Conservation (phyloP, 2,113 vertebrate species). For the Circaetus gallicus region DNA sequence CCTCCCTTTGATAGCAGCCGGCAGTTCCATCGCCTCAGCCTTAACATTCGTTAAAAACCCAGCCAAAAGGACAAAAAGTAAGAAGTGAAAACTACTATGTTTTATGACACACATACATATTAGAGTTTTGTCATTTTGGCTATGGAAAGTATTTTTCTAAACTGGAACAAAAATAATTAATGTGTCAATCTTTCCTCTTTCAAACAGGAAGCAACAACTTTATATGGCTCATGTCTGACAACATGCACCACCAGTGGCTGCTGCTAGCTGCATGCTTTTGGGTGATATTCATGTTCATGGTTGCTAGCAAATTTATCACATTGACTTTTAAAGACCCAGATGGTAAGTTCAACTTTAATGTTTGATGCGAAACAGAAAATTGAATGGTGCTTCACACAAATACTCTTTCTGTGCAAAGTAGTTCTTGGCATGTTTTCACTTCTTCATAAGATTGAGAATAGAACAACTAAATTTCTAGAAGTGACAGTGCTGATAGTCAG, state of each 20-base stretch:
- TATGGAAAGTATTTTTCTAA: background rate
- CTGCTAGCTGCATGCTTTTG: conserved; percentile 93
- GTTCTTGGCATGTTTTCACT: background rate
- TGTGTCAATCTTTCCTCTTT: conserved; percentile 44
- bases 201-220: conserved; percentile 49
- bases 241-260: conserved; percentile 96
- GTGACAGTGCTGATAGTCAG: background rate
- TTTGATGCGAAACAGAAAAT: background rate
- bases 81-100: background rate
- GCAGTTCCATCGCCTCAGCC: background rate
- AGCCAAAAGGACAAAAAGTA: background rate
- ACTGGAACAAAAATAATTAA: background rate
- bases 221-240: conserved; percentile 73
- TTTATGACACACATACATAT: background rate
- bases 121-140: background rate
- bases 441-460: background rate
- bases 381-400: background rate
- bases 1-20: background rate
- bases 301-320: conserved; percentile 92
- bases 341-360: conserved; percentile 72
- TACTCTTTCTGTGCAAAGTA: background rate
- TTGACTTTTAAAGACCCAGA: conserved; percentile 84
- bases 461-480: background rate
- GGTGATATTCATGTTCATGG: conserved; percentile 96
- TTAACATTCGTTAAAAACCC: background rate